Evolutionary conservation across 2,797 vertebrate species (phyloP).

Genomic region (Carcharodon carcharias): DNA sequence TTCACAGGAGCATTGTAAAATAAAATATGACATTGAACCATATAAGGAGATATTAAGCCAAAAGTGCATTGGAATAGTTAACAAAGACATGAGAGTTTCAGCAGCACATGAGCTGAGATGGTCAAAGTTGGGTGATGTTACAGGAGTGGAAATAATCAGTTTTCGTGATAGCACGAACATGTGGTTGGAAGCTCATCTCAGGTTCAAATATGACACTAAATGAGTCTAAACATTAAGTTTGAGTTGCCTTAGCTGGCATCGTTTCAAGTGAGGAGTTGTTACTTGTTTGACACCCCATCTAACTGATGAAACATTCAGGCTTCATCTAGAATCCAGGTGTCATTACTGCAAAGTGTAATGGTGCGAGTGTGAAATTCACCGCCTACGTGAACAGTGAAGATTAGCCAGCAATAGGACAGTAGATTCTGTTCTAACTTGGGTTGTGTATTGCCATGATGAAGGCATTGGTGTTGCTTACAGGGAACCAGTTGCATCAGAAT

Average conservation of each 20-base stretch:
- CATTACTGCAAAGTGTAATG: not conserved
- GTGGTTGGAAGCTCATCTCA: no score
- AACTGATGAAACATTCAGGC: not conserved
- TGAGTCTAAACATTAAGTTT: not conserved
- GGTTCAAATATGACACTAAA: not conserved
- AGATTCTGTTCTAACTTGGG: not conserved
- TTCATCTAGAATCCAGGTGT: not conserved
- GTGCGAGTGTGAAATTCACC: not conserved
- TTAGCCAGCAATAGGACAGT: not conserved
- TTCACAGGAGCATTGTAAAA: not conserved
- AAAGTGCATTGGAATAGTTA: not conserved
- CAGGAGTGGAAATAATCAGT: not conserved
- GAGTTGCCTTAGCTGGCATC: not conserved
- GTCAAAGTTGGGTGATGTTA: not conserved
- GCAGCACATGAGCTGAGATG: not conserved
- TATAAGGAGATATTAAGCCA: not conserved
- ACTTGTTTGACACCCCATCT: not conserved
- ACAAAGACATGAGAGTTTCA: not conserved
- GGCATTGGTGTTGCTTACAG: no score
- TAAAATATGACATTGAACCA: not conserved
- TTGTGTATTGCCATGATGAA: not conserved
- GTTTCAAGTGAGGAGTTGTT: not conserved
- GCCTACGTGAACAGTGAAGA: not conserved
- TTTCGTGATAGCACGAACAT: not conserved
- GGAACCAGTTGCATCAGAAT: not conserved